Percentiles rank a stretch among this genome's conserved stretches.
phyloP scores from a whole-genome alignment of 30 jellyfish, hydroid and myxozoan species.

The Nemopilema nomurai region DNA sequence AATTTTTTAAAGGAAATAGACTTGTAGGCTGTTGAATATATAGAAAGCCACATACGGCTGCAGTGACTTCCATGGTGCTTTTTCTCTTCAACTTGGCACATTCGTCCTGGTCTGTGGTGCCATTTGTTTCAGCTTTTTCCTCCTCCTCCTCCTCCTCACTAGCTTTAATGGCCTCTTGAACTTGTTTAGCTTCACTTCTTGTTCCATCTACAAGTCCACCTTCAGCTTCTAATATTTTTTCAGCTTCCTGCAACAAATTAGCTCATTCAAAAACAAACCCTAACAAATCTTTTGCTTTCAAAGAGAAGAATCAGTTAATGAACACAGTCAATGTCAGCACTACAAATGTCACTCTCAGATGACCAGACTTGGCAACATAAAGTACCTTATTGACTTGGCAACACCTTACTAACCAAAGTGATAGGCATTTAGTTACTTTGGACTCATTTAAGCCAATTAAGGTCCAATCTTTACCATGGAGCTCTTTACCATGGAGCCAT shows the following conservation, averaged over 20 bases:
- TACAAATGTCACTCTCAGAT: no score
- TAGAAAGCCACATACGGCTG: conserved; percentile 61
- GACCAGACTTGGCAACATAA: no score
- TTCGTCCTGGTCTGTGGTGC: conserved; percentile 45
- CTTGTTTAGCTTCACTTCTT: conserved; percentile 63
- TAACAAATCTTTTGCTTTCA: no score
- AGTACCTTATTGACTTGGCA: no score
- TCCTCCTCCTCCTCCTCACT: conserved; percentile 55
- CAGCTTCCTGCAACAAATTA: conserved; percentile 58
- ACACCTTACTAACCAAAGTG: no score
- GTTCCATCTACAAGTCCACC: conserved; percentile 74
- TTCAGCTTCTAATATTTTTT: conserved; percentile 53
- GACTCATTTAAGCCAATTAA: no score
- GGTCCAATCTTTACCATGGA: no score
- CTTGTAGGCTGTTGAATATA: background rate
- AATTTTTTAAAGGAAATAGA: background rate
- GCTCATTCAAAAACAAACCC: background rate
- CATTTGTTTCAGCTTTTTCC: conserved; percentile 42
- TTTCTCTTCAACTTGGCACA: conserved; percentile 65
- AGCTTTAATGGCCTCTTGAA: conserved; percentile 58
- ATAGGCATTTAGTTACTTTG: no score
- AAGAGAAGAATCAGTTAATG: no score
- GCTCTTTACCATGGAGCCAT: no score
- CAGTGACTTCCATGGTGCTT: conserved; percentile 76
- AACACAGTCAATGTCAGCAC: no score